phyloP scores from a whole-genome alignment of 2,113 vertebrate genomes.

The Cyanoramphus novaezelandiae region DNA sequence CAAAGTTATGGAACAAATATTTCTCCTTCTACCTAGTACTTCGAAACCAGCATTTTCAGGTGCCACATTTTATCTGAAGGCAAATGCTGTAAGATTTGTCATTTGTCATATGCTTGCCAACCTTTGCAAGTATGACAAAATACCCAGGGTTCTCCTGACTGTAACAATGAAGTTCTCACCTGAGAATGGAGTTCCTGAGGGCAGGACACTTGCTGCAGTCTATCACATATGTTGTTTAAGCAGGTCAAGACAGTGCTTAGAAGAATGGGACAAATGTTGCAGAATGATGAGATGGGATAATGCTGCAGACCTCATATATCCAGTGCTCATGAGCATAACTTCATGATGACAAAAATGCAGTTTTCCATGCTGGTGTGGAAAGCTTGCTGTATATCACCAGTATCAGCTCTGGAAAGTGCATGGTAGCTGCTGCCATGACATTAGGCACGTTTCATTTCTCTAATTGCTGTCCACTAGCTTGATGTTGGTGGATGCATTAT shows the following conservation, averaged over 20 bases:
- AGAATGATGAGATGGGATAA: not conserved
- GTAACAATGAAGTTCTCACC: not conserved
- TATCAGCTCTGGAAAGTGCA: not conserved
- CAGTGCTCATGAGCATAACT: fast-evolving
- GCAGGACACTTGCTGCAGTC: not conserved
- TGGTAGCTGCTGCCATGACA: not conserved
- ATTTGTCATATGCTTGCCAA: not conserved
- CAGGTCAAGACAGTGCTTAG: not conserved
- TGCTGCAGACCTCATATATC: not conserved
- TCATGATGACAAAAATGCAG: not conserved
- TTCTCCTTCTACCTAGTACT: not conserved
- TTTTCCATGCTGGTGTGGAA: not conserved
- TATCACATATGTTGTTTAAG: fast-evolving
- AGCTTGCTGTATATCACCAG: not conserved
- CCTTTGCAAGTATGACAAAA: not conserved
- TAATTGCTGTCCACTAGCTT: not conserved
- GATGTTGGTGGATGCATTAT: not conserved
- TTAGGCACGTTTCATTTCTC: not conserved
- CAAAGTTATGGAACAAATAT: not conserved
- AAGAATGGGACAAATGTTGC: not conserved
- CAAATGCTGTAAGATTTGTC: not conserved
- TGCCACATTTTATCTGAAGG: not conserved
- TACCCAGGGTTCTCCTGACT: not conserved
- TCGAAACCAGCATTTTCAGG: not conserved
- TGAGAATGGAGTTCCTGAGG: not conserved